These are phyloP conservation scores for Paramuricea clavata DNA, from an alignment of 92 coral and sea anemone genomes.

Conservation along the genomic window DNA sequence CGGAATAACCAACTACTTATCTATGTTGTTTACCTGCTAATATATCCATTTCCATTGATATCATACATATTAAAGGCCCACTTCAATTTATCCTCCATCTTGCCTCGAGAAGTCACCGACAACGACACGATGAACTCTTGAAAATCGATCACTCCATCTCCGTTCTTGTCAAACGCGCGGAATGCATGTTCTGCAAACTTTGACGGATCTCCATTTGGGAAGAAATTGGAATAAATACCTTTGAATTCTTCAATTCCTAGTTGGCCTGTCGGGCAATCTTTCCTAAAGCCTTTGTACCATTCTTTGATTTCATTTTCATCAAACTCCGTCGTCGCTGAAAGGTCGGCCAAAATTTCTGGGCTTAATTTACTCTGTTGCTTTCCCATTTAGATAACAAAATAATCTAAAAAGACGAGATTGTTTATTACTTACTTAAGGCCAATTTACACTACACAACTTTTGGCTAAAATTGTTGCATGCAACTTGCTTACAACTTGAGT, in stretches of 20 bases:
- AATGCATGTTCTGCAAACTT: conserved; percentile 92
- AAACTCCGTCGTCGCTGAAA: conserved; percentile 83
- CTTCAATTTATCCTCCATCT: conserved; percentile 37
- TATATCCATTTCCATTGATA: conserved; percentile 45
- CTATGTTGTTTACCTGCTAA: conserved; percentile 13
- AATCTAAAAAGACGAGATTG: neutral
- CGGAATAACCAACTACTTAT: neutral
- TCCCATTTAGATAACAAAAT: conserved; percentile 70
- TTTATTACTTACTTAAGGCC: no score
- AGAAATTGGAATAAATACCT: conserved; percentile 87
- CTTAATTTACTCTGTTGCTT: conserved; percentile 82
- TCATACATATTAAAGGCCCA: conserved; percentile 52
- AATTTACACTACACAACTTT: no score
- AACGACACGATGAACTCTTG: conserved; percentile 38
- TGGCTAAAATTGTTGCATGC: no score
- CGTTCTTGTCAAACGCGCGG: conserved; percentile 89
- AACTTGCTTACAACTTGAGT: no score
- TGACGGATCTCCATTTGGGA: conserved; percentile 88
- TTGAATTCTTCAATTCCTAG: conserved; percentile 82
- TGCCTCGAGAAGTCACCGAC: conserved; percentile 46
- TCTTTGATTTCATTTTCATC: conserved; percentile 81
- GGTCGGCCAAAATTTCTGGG: conserved; percentile 78
- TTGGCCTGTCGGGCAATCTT: conserved; percentile 86
- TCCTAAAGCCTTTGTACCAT: conserved; percentile 96
- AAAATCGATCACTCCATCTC: conserved; percentile 72